phyloP scores from a whole-genome alignment of 2,888 invertebrate species.

The Yponomeuta malinellus region DNA sequence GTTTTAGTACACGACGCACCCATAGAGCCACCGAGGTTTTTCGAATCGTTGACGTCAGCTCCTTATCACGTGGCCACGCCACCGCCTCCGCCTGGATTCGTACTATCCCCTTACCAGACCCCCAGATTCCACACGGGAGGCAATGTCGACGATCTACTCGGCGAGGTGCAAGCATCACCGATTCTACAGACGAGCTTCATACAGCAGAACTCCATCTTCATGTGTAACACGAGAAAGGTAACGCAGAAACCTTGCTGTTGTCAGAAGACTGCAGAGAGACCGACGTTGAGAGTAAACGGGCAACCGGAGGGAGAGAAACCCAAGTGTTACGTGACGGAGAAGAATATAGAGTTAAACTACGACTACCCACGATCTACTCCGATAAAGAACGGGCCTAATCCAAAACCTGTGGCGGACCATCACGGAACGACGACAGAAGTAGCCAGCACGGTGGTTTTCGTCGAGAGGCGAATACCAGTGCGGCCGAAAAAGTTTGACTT shows the following conservation, averaged over 20 bases:
- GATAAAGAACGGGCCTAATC: constrained; percentile 45
- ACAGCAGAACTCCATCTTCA: constrained; percentile 68
- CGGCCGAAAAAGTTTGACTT: constrained; percentile 67
- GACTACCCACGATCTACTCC: constrained; percentile 67
- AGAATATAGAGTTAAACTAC: constrained; percentile 69
- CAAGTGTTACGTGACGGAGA: constrained; percentile 61
- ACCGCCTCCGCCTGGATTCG: constrained; percentile 56
- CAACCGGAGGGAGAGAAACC: not conserved
- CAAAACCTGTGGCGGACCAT: constrained; percentile 45
- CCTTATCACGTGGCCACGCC: constrained; percentile 47
- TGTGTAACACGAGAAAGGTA: constrained; percentile 65
- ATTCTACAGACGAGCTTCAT: constrained; percentile 63
- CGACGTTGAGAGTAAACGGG: not conserved
- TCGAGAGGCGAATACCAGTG: constrained; percentile 64
- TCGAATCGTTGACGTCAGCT: constrained; percentile 59
- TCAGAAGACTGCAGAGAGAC: constrained; percentile 32
- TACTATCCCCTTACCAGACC: constrained; percentile 55
- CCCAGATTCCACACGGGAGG: constrained; percentile 75
- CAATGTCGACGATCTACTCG: constrained; percentile 80
- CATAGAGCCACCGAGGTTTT: constrained; percentile 55
- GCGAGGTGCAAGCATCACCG: constrained; percentile 77
- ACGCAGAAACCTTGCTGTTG: constrained; percentile 63
- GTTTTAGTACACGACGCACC: constrained; percentile 67
- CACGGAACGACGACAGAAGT: constrained; percentile 65
- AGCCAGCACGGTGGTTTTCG: constrained; percentile 69